phyloP scores from a whole-genome alignment of 2,888 invertebrate genomes.

The Cacoxenus indagator region DNA sequence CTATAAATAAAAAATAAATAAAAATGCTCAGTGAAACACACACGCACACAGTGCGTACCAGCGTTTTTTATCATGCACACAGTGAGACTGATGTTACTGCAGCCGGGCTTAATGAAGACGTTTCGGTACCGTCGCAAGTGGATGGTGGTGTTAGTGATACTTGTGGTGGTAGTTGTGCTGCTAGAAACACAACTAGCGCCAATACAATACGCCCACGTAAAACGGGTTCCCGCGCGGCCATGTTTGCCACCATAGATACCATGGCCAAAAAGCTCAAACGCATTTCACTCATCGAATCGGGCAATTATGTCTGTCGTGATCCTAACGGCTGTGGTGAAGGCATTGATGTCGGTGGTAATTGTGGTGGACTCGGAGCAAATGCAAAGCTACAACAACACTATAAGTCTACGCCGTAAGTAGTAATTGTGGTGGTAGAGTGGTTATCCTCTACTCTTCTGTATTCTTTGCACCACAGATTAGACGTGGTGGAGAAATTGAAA shows the following conservation, averaged over 20 bases:
- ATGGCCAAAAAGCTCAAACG: constrained; percentile 46
- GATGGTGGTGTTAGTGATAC: neutral
- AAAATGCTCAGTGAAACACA: neutral
- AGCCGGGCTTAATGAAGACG: neutral
- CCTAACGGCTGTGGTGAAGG: neutral
- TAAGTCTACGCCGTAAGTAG: constrained; percentile 48
- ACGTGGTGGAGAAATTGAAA: too few species aligned
- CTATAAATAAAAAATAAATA: neutral
- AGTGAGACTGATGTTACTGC: constrained; percentile 41
- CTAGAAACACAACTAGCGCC: neutral
- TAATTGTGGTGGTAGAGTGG: too few species aligned
- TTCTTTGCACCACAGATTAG: too few species aligned
- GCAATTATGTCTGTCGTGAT: constrained; percentile 4
- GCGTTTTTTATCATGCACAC: constrained; percentile 27
- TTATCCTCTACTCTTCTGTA: too few species aligned
- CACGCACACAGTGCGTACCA: neutral
- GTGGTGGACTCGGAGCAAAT: constrained; percentile 32
- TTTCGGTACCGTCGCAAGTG: neutral
- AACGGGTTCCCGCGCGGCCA: neutral
- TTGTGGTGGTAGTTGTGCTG: too few species aligned
- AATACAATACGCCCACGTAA: neutral
- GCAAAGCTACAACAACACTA: constrained; percentile 38
- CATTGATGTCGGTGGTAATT: constrained; percentile 20
- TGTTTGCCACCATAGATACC: neutral
- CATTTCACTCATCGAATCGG: constrained; percentile 48